Base-by-base conservation (phyloP, 2,113 vertebrate species). In the Nematolebias whitei region DNA sequence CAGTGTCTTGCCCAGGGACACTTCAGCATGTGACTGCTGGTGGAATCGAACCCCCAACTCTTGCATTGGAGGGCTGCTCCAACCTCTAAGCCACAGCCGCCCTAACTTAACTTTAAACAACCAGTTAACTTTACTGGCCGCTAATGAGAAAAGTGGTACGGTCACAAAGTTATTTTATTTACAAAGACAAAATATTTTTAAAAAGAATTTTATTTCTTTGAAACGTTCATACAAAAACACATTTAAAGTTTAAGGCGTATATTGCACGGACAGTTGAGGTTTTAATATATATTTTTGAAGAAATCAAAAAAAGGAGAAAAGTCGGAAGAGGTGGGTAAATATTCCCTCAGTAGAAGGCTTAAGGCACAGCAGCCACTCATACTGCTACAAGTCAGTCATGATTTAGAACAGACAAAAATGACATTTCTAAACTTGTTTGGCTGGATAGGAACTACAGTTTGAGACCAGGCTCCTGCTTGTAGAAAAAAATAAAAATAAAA, bases 191-290 rank as follows among this genome's bases (percentile, higher is more conserved):
- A 47, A 20, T 3, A 2, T 10, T 2, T 47, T 20, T 19, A 79
- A 86, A 89, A 91, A 89, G 85, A 80, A 89, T 86, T 92, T 94
- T 92, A 93, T 93, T 92, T 89, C 89, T 88, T 87, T 90, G 86
- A 92, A 93, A 91, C 85, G 83, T 63, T 88, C 68, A 89, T 92
- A 93, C 83, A 93, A 93, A 91, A 90, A 72, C 80, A 91, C 82
- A 89, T 88, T 89, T 89, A 87, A 84, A 83, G 86, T 90, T 88
- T 92, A 92, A 93, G 90, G 92, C 89, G 82, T 90, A 92, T 93
- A 93, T 92, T 93, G 92, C 90, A 94, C 93, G 90, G 84, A 91
- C 93, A 92, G 92, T 85, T 87, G 83, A 84, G 75, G 82, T 84
- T 87, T 87, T 84, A 79, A 77, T 83, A 88, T 81, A 65, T 65